phyloP scores from a whole-genome alignment of 92 coral and sea anemone genomes.

The Hydrozoanthus gracilis region DNA sequence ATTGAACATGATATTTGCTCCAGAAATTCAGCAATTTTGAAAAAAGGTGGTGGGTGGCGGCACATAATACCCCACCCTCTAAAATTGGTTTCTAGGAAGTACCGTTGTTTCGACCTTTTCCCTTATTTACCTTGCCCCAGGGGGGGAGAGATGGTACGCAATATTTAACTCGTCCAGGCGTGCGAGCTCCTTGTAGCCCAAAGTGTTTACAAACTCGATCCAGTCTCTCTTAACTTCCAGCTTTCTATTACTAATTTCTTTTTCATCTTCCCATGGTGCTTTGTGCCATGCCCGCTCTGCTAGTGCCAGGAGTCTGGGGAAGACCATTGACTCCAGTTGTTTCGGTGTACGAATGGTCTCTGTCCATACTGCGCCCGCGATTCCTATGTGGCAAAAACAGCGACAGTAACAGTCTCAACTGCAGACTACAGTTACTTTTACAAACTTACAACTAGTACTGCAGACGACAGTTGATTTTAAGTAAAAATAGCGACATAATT shows the following conservation, averaged over 20 bases:
- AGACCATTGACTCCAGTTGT: slow-evolving; percentile 66
- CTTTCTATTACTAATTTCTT: slow-evolving; percentile 35
- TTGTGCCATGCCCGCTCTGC: slow-evolving; percentile 85
- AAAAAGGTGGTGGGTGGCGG: too few relatives aligned
- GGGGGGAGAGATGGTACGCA: slow-evolving; percentile 71
- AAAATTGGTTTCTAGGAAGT: too few relatives aligned
- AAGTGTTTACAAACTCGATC: slow-evolving; percentile 60
- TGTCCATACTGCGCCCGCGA: slow-evolving; percentile 74
- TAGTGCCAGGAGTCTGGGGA: slow-evolving; percentile 69
- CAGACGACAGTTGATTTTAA: too few relatives aligned
- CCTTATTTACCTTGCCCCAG: slow-evolving; percentile 59
- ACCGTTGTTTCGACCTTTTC: too few relatives aligned
- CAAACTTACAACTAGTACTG: too few relatives aligned
- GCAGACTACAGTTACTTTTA: not conserved
- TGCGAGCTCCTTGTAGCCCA: slow-evolving; percentile 69
- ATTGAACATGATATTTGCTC: too few relatives aligned
- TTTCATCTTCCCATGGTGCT: slow-evolving; percentile 63
- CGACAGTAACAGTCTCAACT: not conserved
- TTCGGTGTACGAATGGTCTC: slow-evolving; percentile 76
- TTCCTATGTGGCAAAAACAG: slow-evolving; percentile 35
- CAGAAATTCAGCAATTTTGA: too few relatives aligned
- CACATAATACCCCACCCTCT: too few relatives aligned
- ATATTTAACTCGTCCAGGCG: slow-evolving; percentile 67
- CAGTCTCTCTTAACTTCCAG: slow-evolving; percentile 51
- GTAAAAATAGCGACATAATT: too few relatives aligned